Conservation (phyloP, 2,888 invertebrate genomes). For the Scrobipalpa costella region DNA sequence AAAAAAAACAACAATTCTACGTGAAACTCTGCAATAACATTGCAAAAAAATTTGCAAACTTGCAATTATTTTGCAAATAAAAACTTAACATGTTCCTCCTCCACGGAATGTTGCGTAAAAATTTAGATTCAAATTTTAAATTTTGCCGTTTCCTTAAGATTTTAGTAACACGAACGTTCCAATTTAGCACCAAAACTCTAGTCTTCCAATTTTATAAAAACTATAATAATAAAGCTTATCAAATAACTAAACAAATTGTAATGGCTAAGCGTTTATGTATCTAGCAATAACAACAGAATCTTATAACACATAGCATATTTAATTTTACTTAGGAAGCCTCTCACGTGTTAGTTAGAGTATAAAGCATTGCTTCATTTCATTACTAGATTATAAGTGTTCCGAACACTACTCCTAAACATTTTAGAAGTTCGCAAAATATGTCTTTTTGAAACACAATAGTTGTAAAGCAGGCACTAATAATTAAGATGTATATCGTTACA, state of each 20-base stretch:
- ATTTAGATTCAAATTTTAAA: slow-evolving; percentile 39
- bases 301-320: slow-evolving; percentile 72
- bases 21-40: slow-evolving; percentile 71
- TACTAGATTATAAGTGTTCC: slow-evolving; percentile 53
- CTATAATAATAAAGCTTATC: slow-evolving; percentile 74
- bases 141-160: slow-evolving; percentile 56
- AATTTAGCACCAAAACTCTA: slow-evolving; percentile 80
- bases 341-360: slow-evolving; percentile 60
- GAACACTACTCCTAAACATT: slow-evolving; percentile 60
- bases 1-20: slow-evolving; percentile 76
- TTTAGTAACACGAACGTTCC: slow-evolving; percentile 64
- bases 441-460: slow-evolving; percentile 70
- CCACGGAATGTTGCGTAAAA: slow-evolving; percentile 71
- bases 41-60: slow-evolving; percentile 68
- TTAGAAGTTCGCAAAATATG: slow-evolving; percentile 73
- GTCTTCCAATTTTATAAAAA: slow-evolving; percentile 77
- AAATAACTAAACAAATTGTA: slow-evolving; percentile 72
- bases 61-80: slow-evolving; percentile 75
- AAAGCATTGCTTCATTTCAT: slow-evolving; percentile 52
- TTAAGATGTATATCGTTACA: slow-evolving; percentile 74
- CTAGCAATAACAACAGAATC: slow-evolving; percentile 79
- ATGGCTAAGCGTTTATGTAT: slow-evolving; percentile 78
- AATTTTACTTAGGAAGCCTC: slow-evolving; percentile 74
- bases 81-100: slow-evolving; percentile 71
- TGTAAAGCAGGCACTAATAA: slow-evolving; percentile 79